These are phyloP conservation scores for Cheilosia urbana DNA, from an alignment of 2,888 invertebrate genomes.

Conservation along the genomic window DNA sequence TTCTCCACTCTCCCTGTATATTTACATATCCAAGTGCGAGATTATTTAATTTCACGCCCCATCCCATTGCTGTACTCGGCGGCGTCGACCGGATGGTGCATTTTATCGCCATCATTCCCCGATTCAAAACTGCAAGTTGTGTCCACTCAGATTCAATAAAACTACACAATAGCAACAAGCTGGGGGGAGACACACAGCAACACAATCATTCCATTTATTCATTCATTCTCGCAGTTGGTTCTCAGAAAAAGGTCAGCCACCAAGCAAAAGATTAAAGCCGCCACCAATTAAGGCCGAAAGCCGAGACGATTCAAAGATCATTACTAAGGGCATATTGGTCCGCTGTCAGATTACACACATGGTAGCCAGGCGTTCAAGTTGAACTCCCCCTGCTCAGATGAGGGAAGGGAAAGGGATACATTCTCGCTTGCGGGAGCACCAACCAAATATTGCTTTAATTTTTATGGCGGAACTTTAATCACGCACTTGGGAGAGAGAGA, in stretches of 20 bases:
- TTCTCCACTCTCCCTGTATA: neutral
- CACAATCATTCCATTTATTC: slow-evolving; percentile 40
- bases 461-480: slow-evolving; percentile 63
- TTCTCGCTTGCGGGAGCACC: slow-evolving; percentile 4
- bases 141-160: slow-evolving; percentile 49
- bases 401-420: neutral
- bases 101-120: slow-evolving; percentile 55
- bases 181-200: too few species aligned
- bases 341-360: slow-evolving; percentile 47
- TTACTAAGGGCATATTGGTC: slow-evolving; percentile 55
- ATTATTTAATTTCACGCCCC: slow-evolving; percentile 63
- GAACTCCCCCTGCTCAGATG: slow-evolving; percentile 12
- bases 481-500: slow-evolving; percentile 38
- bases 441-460: slow-evolving; percentile 48
- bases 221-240: slow-evolving; percentile 1
- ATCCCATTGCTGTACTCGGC: slow-evolving; percentile 49
- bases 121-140: slow-evolving; percentile 38
- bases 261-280: slow-evolving; percentile 47
- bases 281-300: slow-evolving; percentile 24
- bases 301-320: slow-evolving; percentile 51
- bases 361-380: slow-evolving; percentile 46
- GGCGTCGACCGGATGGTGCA: slow-evolving; percentile 68
- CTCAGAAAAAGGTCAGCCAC: slow-evolving; percentile 39
- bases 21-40: slow-evolving; percentile 4
- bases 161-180: neutral